Base-by-base conservation (phyloP, 2,797 vertebrate genomes). In the Trichosurus vulpecula region DNA sequence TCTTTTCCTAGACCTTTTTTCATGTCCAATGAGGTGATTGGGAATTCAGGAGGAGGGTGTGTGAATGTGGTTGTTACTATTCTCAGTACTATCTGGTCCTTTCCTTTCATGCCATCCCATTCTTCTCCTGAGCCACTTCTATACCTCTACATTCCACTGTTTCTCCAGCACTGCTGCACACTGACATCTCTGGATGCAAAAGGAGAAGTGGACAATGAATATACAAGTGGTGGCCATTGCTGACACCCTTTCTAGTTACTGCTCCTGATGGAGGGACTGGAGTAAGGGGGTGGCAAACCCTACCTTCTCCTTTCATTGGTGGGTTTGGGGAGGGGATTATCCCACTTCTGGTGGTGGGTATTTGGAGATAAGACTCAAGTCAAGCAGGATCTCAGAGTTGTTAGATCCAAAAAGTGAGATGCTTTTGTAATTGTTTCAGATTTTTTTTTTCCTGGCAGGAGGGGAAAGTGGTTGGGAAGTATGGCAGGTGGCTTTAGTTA, bases 1-100 rank as follows among this genome's bases (percentile, higher is more conserved):
- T 94, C 22, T 11, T 30, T 29, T 96, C 92, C 53, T 2, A 55
- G 4, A 87, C 22, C 74, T 22, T n/a, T 95, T 93, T 54, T 54
- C 8, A 3, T 52, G 56, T 35, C 91, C 12, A 31, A 54, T 52
- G 41, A 95, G 94, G 54, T 27, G 13, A 94, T 90, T 11, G 52
- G 25, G 41, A 61, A 92, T 91, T 92, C 55, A 91, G 31, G 66
- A 93, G 92, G 92, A 95, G 90, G 41, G 35, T 95, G 35, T 94
- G 6, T 94, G 11, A 54, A 27, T 94, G 0, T 66, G 52, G 47
- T 91, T 54, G 90, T 56, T 52, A 35, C 55, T 91, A 47, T 90
- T 94, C 81, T 96, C 35, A 41, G 93, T 47, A 87, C 74, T 87
- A 27, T 8, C 74, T 27, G 19, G 25, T 47, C 74, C 22, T 47